Percentiles rank a stretch among this genome's conserved stretches.
Evolutionary conservation across 2,888 invertebrate genomes (phyloP).

Genomic region (Seira sanloemensis): DNA sequence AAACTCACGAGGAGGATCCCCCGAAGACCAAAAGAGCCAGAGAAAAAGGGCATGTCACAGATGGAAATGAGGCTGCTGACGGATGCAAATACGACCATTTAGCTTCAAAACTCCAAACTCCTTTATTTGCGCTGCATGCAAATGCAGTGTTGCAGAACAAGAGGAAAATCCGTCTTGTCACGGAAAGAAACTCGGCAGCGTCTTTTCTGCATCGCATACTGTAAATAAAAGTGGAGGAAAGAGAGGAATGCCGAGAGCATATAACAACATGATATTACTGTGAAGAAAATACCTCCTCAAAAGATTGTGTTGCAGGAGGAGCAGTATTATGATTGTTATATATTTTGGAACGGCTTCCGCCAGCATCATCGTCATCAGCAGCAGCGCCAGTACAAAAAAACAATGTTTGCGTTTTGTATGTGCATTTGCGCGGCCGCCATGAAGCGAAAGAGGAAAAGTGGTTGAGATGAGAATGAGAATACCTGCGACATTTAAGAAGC

Average conservation of each 20-base stretch:
- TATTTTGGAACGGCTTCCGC: constrained; percentile 49
- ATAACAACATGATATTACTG: neutral
- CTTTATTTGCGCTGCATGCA: neutral
- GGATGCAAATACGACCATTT: neutral
- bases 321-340: too few species aligned
- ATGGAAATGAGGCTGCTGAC: neutral
- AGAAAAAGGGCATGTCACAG: neutral
- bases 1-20: neutral
- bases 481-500: constrained; percentile 35
- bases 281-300: neutral
- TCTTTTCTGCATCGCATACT: neutral
- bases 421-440: constrained; percentile 6
- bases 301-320: neutral
- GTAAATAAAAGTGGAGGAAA: too few species aligned
- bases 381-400: too few species aligned
- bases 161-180: constrained; percentile 6
- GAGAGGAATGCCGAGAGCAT: constrained; percentile 24
- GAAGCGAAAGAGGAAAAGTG: neutral
- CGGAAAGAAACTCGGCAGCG: neutral
- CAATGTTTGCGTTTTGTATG: neutral
- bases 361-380: too few species aligned
- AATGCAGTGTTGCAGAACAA: constrained; percentile 16
- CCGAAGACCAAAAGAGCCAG: constrained; percentile 18
- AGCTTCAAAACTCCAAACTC: neutral
- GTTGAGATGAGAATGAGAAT: neutral